Base-by-base conservation (phyloP, 2,113 vertebrate genomes). In the Notechis scutatus region DNA sequence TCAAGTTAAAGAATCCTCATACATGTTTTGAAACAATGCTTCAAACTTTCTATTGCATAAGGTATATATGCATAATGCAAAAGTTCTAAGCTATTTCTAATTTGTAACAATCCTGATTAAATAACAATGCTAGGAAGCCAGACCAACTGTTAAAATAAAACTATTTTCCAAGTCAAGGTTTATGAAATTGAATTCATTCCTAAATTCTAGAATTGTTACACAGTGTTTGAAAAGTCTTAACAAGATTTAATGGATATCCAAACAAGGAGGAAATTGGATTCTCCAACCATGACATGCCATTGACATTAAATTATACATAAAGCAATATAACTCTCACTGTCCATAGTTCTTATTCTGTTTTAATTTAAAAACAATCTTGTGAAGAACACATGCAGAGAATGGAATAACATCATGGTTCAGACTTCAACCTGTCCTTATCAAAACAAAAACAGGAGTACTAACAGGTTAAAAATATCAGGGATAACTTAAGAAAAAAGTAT, bases 181-280 rank as follows among this genome's bases (percentile, higher is more conserved):
- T 93, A 94, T 95, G 95, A 95, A 96, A 96, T 93, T 96, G 88
- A 96, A 95, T 96, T 95, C 95, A 97, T 96, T 95, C 86, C 24
- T 42, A 95, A 95, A 56, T 94, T 95, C 91, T 94, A 95, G 93
- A 95, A 95, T 93, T 96, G 95, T 94, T 95, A 96, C 92, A 94
- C 92, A 9, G 93, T 96, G 95, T 95, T 96, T 96, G 95, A 96
- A 94, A 23, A 95, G 91, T 94, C 92, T 94, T 96, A 96, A 96
- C 94, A 91, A 95, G 96, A 96, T 95, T 96, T 96, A 97, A 96
- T 93, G 94, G 96, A 92, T 95, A 95, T 87, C 94, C 95, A 97
- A 97, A 96, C 96, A 97, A 95, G 91, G 47, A 95, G 95, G 96
- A 97, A 96, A 97, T 93, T 95, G 95, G 95, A 97, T 87, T 95